Evolutionary conservation across 64 coral and sea anemone species (phyloP), one percentile per base, ranked within the genome.

Genomic region (Montipora cactus): DNA sequence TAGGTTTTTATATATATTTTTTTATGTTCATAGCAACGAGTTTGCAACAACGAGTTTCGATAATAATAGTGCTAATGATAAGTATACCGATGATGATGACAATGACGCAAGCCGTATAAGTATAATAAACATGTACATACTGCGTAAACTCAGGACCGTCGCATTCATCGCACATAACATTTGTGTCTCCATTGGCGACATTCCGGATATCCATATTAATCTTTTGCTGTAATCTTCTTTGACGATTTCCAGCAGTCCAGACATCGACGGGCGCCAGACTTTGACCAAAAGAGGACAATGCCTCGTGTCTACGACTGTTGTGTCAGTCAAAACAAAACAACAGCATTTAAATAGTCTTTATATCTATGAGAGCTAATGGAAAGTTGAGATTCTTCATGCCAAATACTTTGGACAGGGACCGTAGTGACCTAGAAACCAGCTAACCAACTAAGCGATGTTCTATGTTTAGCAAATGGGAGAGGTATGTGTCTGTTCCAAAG

Each of bases 231-330:
- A 79, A 51, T 0, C 46, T 44, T 44, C 77, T 20, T 79, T 79
- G 77, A 18, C 77, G 19, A 79, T 79, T 79, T 7, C 77, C 77
- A 1, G 77, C 77, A 79, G 44, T 48, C 77, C 77, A 79, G 4
- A 45, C 77, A 79, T 79, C 77, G 9, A 79, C 77, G 1, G 46
- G 77, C 44, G 77, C 77, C 5, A 79, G 50, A 79, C 5, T 79
- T 44, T 79, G 44, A 48, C 77, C 77, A 79, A 79, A 79, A 11
- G 77, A 79, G 5, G 77, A 79, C 44, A 79, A 51, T 19, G 77
- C 77, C 50, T 79, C 37, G 50, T 79, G 77, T 79, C 77, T 0
- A 79, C 77, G 77, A 45, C 77, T 79, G 13, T 51, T 48, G 18
- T 15, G 44, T 48, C 47, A 5, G 18, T 48, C 47, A 18, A 45